These are phyloP conservation scores for Hippopotamus amphibius DNA, from an alignment of 2,113 vertebrate species.

Conservation along the genomic window DNA sequence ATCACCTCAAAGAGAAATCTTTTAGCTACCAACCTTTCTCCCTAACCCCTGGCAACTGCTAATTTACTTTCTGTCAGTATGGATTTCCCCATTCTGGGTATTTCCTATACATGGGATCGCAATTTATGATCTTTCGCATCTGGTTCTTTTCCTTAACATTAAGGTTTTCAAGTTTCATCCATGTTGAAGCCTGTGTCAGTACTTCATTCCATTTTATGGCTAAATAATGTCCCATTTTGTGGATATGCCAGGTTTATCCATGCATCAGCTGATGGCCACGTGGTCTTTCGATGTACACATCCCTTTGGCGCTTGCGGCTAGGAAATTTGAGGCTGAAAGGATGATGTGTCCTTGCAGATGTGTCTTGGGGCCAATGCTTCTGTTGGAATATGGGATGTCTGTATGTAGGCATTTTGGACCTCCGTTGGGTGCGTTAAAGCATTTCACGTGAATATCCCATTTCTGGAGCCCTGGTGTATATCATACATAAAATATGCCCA, in stretches of 20 bases:
- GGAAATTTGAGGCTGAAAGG: not conserved
- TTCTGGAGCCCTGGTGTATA: not conserved
- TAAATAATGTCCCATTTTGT: no score
- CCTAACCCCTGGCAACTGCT: not conserved
- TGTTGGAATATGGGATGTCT: not conserved
- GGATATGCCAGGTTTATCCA: not conserved
- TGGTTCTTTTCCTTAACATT: not conserved
- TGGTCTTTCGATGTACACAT: not conserved
- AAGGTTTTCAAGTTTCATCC: not conserved
- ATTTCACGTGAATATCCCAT: no score
- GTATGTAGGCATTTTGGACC: not conserved
- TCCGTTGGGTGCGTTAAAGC: not conserved
- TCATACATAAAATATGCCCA: no score
- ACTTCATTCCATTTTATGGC: not conserved
- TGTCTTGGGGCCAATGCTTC: not conserved
- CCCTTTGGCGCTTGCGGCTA: not conserved
- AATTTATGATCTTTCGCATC: rapidly evolving
- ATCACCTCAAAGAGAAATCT: no score
- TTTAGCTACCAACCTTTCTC: not conserved
- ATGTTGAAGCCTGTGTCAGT: not conserved
- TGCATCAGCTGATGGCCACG: not conserved
- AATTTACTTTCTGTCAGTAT: not conserved
- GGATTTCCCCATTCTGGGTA: not conserved
- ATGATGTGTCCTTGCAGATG: not conserved
- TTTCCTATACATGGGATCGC: not conserved